Base-by-base conservation (phyloP, 2,113 vertebrate species). In the Globicephala melas region DNA sequence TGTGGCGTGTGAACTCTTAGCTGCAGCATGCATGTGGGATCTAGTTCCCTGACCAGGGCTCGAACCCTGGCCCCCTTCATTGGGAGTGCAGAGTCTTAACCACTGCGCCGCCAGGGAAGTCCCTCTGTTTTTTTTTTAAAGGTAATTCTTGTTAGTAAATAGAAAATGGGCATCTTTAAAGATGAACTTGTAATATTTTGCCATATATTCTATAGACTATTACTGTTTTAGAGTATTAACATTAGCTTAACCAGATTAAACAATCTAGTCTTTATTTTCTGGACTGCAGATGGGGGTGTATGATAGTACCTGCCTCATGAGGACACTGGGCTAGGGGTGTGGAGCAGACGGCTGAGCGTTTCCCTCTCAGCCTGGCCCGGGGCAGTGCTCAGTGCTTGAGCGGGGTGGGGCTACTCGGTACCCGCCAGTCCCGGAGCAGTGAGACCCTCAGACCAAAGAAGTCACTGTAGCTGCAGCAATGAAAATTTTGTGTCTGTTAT, bases 161-260 rank as follows among this genome's bases (percentile, higher is more conserved):
- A 77, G 63, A 28, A 70, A 84, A 12, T 38, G 50, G 44, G 26
- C 53, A 60, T 83, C 68, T 88, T 88, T 71, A 71, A 83, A 83
- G 33, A 13, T 50, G 65, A 83, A 79, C 63, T 31, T 28, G n/a
- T 65, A 82, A 3, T 44, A 50, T 41, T 17, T 62, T 74, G n/a
- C 62, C 9, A 3, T 33, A 21, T 83, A 28, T 18, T 62, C 41
- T 55, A 21, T 58, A 47, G 12, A 38, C 10, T 65, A 2, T 60
- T 41, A 53, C 28, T 77, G 12, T 47, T 92, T 73, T 17, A 17
- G 33, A 79, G n/a, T 36, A 41, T 36, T 81, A 31, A 21, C 21
- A 2, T 23, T 26, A 65, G 23, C 36, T 25, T 68, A 50, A n/a
- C 73, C 41, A 77, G 36, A 38, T 82, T n/a, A 28, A 91, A 33